phyloP scores from a whole-genome alignment of 2,888 invertebrate genomes.

The Rhopalosiphum nymphaeae region DNA sequence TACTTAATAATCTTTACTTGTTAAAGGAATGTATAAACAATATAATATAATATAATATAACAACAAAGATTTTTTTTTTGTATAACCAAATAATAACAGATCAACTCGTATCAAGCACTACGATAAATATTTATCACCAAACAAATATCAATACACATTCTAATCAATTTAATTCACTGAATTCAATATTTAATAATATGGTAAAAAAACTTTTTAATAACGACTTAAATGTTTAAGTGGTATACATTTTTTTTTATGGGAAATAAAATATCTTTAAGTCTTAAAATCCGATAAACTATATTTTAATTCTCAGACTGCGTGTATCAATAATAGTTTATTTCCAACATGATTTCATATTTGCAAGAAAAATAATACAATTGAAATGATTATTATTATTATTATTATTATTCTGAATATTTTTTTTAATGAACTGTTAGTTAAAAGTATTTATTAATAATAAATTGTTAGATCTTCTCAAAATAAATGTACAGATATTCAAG shows the following conservation, averaged over 20 bases:
- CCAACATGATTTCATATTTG: not conserved
- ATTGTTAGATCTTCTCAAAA: not conserved
- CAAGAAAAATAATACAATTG: not conserved
- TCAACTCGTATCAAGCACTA: not conserved
- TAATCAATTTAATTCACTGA: not conserved
- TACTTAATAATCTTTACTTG: not conserved
- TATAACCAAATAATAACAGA: not conserved
- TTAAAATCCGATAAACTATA: not conserved
- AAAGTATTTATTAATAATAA: not conserved
- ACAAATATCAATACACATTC: not conserved
- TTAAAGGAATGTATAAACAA: slow-evolving; percentile 21
- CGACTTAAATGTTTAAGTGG: not conserved
- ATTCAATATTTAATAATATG: not conserved
- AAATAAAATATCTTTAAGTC: not conserved
- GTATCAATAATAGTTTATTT: not conserved
- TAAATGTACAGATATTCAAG: not conserved
- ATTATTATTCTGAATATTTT: not conserved
- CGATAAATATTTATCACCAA: not conserved
- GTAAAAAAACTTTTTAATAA: not conserved
- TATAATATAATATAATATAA: not conserved
- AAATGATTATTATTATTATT: not conserved
- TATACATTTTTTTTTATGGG: not conserved
- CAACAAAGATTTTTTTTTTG: not conserved
- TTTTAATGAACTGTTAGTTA: not conserved
- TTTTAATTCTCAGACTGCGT: not conserved